These are phyloP conservation scores for Cyclina sinensis DNA, from an alignment of 1,140 invertebrate species.

Conservation along the genomic window DNA sequence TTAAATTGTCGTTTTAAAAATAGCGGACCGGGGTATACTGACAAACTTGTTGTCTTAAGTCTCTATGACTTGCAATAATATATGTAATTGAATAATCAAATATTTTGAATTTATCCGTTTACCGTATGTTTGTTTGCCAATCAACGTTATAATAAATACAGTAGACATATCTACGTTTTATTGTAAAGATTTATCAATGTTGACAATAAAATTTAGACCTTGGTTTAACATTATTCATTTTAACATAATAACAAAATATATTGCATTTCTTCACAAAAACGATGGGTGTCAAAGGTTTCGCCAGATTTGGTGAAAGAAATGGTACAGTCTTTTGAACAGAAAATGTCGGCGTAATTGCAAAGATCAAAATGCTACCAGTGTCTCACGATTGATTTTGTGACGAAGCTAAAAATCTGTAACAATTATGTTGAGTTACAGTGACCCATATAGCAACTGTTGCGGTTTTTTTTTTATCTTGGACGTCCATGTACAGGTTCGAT, in stretches of 20 bases:
- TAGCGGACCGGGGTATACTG: neutral
- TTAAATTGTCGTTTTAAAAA: neutral
- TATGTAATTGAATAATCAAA: conserved; percentile 6
- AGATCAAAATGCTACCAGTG: neutral
- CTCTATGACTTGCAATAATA: conserved; percentile 16
- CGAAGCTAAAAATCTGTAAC: too few species aligned
- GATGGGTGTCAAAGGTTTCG: neutral
- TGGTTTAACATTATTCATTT: neutral
- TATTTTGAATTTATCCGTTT: conserved; percentile 22
- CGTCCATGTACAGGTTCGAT: too few species aligned
- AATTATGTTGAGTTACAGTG: too few species aligned
- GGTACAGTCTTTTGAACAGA: neutral
- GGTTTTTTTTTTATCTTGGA: too few species aligned
- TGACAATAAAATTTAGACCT: conserved; percentile 18
- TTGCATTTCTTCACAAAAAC: conserved; percentile 6
- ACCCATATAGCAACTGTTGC: too few species aligned
- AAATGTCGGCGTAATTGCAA: neutral
- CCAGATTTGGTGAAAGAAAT: neutral
- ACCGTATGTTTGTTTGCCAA: neutral
- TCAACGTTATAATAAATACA: neutral
- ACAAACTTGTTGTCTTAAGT: neutral
- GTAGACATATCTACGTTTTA: neutral
- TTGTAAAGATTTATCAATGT: conserved; percentile 14
- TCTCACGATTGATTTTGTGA: too few species aligned
- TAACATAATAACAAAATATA: conserved; percentile 19